These are phyloP conservation scores for Propithecus coquereli DNA, from an alignment of 2,113 vertebrate genomes.

Conservation along the genomic window DNA sequence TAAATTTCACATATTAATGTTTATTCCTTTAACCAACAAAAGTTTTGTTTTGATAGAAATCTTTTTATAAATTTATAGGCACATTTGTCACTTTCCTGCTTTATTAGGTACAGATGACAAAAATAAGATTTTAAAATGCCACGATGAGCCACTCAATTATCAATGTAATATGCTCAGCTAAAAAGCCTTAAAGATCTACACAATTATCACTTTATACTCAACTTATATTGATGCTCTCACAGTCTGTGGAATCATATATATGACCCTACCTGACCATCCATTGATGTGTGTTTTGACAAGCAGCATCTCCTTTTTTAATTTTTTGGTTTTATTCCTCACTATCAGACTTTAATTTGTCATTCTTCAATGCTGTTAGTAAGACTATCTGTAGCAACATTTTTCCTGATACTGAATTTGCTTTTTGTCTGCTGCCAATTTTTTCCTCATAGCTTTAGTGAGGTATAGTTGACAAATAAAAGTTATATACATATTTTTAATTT, in stretches of 20 bases:
- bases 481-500: neutral
- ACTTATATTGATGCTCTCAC: neutral
- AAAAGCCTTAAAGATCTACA: neutral
- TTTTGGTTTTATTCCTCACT: neutral
- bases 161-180: neutral
- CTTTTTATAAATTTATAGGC: neutral
- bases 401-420: neutral
- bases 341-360: neutral
- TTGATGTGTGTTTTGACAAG: neutral
- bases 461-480: neutral
- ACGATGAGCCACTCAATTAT: neutral
- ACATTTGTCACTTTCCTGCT: neutral
- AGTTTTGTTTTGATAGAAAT: conserved; percentile 24
- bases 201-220: neutral
- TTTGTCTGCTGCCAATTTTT: neutral
- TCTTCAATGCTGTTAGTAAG: neutral
- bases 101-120: neutral
- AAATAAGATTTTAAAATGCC: neutral
- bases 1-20: neutral
- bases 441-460: neutral
- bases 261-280: neutral
- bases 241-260: neutral
- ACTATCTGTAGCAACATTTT: conserved; percentile 14
- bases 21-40: conserved; percentile 34
- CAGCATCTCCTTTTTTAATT: neutral